A percentile compares a stretch with the other conserved stretches of the same genome.
Evolutionary conservation across 2,113 vertebrate species (phyloP).

Genomic region (Glaucomys volans): DNA sequence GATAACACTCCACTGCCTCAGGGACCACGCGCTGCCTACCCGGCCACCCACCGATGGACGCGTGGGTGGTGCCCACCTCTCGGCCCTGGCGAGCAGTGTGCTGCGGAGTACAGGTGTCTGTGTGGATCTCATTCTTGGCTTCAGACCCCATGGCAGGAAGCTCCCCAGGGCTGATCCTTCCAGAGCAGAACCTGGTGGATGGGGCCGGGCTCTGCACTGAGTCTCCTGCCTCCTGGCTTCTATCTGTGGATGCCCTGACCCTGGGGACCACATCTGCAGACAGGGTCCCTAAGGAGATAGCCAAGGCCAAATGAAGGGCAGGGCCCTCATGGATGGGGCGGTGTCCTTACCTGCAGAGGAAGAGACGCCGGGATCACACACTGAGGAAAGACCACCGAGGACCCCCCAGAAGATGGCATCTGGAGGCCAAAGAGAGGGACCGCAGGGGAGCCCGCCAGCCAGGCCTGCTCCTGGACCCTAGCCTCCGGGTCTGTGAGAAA

Average conservation of each 20-base stretch:
- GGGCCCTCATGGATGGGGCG: no score
- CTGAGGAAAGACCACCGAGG: not conserved
- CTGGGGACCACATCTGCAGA: not conserved
- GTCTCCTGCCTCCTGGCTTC: no score
- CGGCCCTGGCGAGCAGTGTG: not conserved
- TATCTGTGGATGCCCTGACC: fast-evolving
- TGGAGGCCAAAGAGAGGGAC: no score
- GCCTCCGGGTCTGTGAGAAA: not conserved
- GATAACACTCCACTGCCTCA: no score
- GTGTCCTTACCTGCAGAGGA: not conserved
- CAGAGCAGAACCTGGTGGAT: not conserved
- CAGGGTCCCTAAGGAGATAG: not conserved
- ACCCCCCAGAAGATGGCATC: not conserved
- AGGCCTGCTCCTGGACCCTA: not conserved
- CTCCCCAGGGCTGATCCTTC: no score
- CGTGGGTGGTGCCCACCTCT: not conserved
- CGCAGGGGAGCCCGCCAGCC: not conserved
- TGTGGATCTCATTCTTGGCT: not conserved
- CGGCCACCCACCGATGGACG: fast-evolving
- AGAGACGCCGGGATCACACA: no score
- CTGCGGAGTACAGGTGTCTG: fast-evolving
- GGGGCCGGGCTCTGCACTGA: not conserved
- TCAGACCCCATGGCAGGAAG: fast-evolving
- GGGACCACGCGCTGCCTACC: no score
- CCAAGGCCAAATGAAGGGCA: no score